Percentiles rank a stretch among this genome's conserved stretches.
phyloP scores from a whole-genome alignment of 2,888 invertebrate genomes.

The Acronicta aceris region DNA sequence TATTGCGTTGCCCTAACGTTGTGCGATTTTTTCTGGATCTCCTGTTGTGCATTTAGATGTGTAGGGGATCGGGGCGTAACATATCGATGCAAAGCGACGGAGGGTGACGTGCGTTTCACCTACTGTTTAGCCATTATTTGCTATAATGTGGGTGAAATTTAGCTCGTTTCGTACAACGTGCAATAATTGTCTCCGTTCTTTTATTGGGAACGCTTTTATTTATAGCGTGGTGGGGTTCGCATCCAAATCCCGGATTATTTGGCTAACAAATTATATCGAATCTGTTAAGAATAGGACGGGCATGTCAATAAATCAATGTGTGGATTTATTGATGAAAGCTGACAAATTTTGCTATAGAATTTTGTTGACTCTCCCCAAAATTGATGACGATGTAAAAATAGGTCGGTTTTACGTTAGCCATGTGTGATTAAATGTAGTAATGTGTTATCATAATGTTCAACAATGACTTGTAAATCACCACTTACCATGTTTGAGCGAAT shows the following conservation, averaged over 20 bases:
- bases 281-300: conserved; percentile 85
- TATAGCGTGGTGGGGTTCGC: conserved; percentile 70
- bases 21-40: conserved; percentile 78
- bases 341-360: conserved; percentile 72
- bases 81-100: conserved; percentile 78
- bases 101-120: conserved; percentile 80
- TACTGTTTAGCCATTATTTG: conserved; percentile 87
- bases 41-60: conserved; percentile 86
- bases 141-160: conserved; percentile 88
- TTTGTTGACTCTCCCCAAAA: conserved; percentile 63
- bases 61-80: conserved; percentile 84
- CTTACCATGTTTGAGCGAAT: too few species aligned
- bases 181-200: conserved; percentile 84
- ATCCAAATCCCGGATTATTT: conserved; percentile 87
- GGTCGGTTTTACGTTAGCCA: conserved; percentile 20
- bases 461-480: not conserved
- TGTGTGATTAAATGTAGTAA: conserved; percentile 33
- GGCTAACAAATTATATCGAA: conserved; percentile 88
- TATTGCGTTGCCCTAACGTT: conserved; percentile 79
- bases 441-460: conserved; percentile 26
- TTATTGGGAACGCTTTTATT: conserved; percentile 77
- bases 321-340: conserved; percentile 83
- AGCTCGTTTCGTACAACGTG: conserved; percentile 81
- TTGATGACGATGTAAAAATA: conserved; percentile 61
- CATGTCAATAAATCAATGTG: conserved; percentile 86